Conservation (phyloP, 1,140 invertebrate species). For the Trigoniulus corallinus region DNA sequence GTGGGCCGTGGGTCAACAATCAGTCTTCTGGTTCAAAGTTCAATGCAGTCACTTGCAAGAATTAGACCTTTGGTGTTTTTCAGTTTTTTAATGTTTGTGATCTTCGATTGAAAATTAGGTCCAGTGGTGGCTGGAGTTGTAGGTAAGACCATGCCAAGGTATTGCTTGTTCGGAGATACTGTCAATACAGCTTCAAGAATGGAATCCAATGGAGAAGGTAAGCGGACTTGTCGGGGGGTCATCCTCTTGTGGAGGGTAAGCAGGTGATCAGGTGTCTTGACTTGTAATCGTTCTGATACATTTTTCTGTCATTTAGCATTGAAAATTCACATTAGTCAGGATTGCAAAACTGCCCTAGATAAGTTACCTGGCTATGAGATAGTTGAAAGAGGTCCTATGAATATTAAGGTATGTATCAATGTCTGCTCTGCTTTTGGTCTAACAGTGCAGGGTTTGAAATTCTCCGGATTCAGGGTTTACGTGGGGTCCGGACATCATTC, state of each 20-base stretch:
- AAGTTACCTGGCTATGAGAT: constrained; percentile 25
- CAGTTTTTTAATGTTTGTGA: not conserved
- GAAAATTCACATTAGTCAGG: constrained; percentile 28
- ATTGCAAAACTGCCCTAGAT: constrained; percentile 23
- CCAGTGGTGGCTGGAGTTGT: constrained; percentile 33
- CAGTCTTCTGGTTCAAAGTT: no score
- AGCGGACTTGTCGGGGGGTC: constrained; percentile 10
- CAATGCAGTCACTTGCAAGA: no score
- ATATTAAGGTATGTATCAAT: constrained; percentile 22
- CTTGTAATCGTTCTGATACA: not conserved
- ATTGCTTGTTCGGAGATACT: constrained; percentile 26
- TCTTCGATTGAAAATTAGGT: constrained; percentile 14
- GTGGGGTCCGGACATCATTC: no score
- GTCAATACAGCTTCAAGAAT: constrained; percentile 23
- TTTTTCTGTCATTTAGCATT: constrained; percentile 16
- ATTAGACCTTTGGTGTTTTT: no score
- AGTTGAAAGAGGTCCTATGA: constrained; percentile 23
- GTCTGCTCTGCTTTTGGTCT: not conserved
- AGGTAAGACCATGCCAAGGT: constrained; percentile 32
- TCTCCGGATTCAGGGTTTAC: no score
- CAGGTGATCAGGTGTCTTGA: not conserved
- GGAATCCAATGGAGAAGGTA: constrained; percentile 20
- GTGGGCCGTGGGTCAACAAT: no score
- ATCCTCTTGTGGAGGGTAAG: constrained; percentile 2
- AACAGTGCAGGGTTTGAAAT: no score